phyloP scores from a whole-genome alignment of 1,140 invertebrate genomes.

The Trissolcus basalis region DNA sequence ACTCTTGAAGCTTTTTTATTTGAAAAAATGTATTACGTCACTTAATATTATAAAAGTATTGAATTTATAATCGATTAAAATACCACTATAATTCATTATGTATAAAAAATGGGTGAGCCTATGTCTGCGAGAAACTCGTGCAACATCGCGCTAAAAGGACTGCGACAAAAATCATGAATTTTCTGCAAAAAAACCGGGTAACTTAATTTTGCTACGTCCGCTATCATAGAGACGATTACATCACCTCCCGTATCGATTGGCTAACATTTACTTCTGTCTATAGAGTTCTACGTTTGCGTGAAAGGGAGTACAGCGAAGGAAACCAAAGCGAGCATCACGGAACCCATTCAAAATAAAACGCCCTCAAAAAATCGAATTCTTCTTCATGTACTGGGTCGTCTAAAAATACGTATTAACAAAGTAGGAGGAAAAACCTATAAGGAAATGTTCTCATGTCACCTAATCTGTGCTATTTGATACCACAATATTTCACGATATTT shows the following conservation, averaged over 20 bases:
- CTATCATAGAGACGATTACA: conserved; percentile 36
- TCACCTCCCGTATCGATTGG: conserved; percentile 34
- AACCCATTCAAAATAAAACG: conserved; percentile 18
- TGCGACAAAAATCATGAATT: too few species aligned
- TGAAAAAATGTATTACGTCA: too few species aligned
- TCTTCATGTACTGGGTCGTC: conserved; percentile 48
- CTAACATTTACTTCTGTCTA: conserved; percentile 31
- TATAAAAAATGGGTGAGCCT: too few species aligned
- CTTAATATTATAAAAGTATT: too few species aligned
- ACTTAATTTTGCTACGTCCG: conserved; percentile 23
- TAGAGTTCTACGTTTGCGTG: conserved; percentile 33
- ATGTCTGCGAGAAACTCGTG: too few species aligned
- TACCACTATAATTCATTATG: too few species aligned
- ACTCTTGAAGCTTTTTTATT: too few species aligned
- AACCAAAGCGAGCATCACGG: conserved; percentile 15
- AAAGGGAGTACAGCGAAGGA: conserved; percentile 18
- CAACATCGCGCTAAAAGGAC: too few species aligned
- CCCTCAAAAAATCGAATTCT: conserved; percentile 20
- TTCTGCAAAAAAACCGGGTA: neutral
- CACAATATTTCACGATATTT: conserved; percentile 13
- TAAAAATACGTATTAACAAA: conserved; percentile 40
- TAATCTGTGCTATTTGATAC: conserved; percentile 44
- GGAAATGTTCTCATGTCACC: conserved; percentile 39
- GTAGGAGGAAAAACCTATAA: conserved; percentile 23
- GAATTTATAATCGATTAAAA: too few species aligned